phyloP scores from a whole-genome alignment of 2,888 invertebrate genomes.

The Cataglyphis rosenhaueri region DNA sequence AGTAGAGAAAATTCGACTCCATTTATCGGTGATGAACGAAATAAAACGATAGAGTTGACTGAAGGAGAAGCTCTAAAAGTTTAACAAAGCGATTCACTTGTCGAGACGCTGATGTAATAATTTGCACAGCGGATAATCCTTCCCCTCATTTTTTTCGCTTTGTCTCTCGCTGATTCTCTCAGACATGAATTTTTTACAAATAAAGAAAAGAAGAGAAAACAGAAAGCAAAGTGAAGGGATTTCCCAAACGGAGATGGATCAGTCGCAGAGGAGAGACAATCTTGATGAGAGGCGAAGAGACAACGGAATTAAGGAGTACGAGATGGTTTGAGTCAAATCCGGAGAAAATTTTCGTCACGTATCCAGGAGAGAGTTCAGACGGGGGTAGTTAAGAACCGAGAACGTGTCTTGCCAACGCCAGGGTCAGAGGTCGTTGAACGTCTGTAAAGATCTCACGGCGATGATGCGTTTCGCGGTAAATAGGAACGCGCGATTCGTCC shows the following conservation, averaged over 20 bases:
- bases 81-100: constrained; percentile 14
- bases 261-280: neutral
- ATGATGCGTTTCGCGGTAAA: constrained; percentile 68
- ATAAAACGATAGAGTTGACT: constrained; percentile 6
- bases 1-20: neutral
- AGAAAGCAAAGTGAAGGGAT: neutral
- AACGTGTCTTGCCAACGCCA: constrained; percentile 79
- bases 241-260: constrained; percentile 8
- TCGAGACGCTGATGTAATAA: constrained; percentile 33
- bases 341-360: constrained; percentile 66
- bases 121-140: constrained; percentile 33
- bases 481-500: constrained; percentile 62
- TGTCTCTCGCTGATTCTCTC: neutral
- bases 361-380: constrained; percentile 12
- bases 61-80: constrained; percentile 5
- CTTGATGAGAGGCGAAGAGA: neutral
- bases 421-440: constrained; percentile 85
- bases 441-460: constrained; percentile 83
- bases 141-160: constrained; percentile 15
- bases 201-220: neutral
- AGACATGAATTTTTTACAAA: neutral
- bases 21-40: neutral
- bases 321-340: constrained; percentile 54
- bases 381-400: constrained; percentile 47
- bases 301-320: constrained; percentile 38